These are phyloP conservation scores for Tolmerus cingulatus DNA, from an alignment of 2,888 invertebrate species.

Conservation along the genomic window DNA sequence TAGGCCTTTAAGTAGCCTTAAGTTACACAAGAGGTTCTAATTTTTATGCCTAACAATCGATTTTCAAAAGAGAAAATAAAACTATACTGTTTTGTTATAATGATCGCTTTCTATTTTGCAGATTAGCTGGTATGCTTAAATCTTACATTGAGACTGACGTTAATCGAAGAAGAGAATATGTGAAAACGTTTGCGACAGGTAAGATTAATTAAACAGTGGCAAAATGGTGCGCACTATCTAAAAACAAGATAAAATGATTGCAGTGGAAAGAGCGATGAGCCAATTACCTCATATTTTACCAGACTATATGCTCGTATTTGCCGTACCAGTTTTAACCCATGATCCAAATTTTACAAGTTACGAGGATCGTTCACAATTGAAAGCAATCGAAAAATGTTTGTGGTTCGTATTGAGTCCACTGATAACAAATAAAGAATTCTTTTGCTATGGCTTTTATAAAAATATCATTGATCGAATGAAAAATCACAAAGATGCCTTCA, in stretches of 20 bases:
- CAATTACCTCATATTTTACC: conserved; percentile 90
- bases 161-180: conserved; percentile 88
- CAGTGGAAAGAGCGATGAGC: conserved; percentile 74
- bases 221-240: neutral
- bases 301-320: conserved; percentile 96
- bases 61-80: no score
- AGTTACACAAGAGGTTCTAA: neutral
- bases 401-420: conserved; percentile 96
- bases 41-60: no score
- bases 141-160: conserved; percentile 90
- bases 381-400: conserved; percentile 83
- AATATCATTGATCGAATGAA: conserved; percentile 94
- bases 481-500: conserved; percentile 87
- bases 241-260: conserved; percentile 34
- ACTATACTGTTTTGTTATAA: neutral
- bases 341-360: conserved; percentile 83
- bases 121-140: conserved; percentile 66
- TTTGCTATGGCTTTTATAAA: conserved; percentile 94
- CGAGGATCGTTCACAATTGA: conserved; percentile 78
- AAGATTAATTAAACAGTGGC: conserved; percentile 50
- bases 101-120: conserved; percentile 45
- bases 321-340: conserved; percentile 95
- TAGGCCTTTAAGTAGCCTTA: neutral
- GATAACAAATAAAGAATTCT: conserved; percentile 91
- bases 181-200: conserved; percentile 78